phyloP scores from a whole-genome alignment of 2,113 vertebrate species.

The Empidonax traillii region DNA sequence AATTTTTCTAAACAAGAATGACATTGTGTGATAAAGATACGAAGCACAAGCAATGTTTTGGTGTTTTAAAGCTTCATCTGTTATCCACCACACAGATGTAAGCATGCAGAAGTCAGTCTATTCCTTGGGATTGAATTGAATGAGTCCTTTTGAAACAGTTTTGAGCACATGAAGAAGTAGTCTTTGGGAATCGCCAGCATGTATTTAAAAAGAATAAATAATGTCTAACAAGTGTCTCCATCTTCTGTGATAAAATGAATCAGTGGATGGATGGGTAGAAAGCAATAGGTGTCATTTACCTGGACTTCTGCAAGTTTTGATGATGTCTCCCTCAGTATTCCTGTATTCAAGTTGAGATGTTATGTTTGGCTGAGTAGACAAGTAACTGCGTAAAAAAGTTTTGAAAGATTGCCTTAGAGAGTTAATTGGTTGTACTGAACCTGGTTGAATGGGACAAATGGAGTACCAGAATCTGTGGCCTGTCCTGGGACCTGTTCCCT shows the following conservation, averaged over 20 bases:
- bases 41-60: neutral
- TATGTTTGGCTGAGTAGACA: neutral
- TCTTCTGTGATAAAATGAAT: neutral
- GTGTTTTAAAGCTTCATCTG: neutral
- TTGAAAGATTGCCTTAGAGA: fast-evolving
- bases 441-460: neutral
- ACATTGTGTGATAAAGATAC: neutral
- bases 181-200: neutral
- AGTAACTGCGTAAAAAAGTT: neutral
- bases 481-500: neutral
- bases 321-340: neutral
- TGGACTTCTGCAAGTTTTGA: neutral
- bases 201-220: neutral
- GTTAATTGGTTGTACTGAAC: neutral
- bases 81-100: neutral
- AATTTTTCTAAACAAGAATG: neutral
- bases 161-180: neutral
- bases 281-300: neutral
- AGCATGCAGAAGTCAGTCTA: neutral
- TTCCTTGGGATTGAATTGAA: neutral
- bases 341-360: neutral
- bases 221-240: neutral
- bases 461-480: neutral
- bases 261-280: neutral
- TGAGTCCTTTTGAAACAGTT: neutral